Evolutionary conservation across 2,888 invertebrate species (phyloP).

Genomic region (Quadriops clusia): DNA sequence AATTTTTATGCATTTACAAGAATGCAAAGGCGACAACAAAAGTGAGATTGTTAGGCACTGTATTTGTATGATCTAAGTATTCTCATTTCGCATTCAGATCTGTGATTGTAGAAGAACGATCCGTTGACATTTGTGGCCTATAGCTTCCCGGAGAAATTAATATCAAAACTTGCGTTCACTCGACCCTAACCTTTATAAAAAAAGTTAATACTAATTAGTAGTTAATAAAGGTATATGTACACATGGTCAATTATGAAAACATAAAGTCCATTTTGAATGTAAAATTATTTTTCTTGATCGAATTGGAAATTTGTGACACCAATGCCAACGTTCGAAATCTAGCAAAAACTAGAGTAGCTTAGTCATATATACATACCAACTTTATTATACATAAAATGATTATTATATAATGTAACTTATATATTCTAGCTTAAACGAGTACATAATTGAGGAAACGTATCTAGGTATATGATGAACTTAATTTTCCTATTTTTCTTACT

Average conservation of each 20-base stretch:
- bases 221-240: slow-evolving; percentile 3
- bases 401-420: no score
- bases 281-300: no score
- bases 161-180: no score
- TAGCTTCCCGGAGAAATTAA: no score
- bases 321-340: no score
- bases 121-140: slow-evolving; percentile 9
- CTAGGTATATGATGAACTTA: slow-evolving; percentile 1
- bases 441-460: not conserved
- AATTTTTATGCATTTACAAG: slow-evolving; percentile 34
- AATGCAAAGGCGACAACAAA: slow-evolving; percentile 39
- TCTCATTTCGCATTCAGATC: slow-evolving; percentile 30
- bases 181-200: not conserved
- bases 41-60: slow-evolving; percentile 38
- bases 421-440: slow-evolving; percentile 2
- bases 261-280: no score
- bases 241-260: no score
- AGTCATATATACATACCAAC: no score
- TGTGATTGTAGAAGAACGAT: slow-evolving; percentile 29
- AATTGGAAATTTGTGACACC: no score
- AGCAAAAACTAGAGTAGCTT: no score
- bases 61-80: slow-evolving; percentile 32
- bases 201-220: slow-evolving; percentile 4
- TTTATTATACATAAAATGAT: no score
- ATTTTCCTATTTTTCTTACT: no score